Base-by-base conservation (phyloP, 2,888 invertebrate genomes). In the Pristionchus arcanus region DNA sequence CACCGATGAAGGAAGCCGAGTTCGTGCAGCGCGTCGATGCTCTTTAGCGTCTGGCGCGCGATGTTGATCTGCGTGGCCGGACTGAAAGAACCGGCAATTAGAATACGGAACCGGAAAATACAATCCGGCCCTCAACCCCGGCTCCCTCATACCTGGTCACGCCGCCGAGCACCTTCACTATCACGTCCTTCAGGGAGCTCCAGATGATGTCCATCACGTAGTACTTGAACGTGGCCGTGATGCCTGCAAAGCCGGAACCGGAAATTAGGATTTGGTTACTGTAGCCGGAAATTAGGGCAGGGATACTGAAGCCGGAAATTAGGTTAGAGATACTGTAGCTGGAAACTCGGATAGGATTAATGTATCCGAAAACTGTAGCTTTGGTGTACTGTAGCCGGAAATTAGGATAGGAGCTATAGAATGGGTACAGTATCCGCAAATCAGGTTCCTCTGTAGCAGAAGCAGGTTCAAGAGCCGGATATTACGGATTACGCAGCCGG, bases 1-100 rank as follows among this genome's bases (percentile, higher is more conserved):
- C 71, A 71, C 71, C 71, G 90, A 55, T 90, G 90, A 31, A 90
- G 86, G 90, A 71, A 87, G 63, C 90, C 90, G 53, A 86, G n/a
- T 19, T 86, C 74, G 86, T 90, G 90, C n/a, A 90, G 86, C 74
- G 85, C 71, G 42, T 90, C 90, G 53, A 90, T 66, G 49, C 71
- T 74, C 37, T 86, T 19, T 5, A 86, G 49, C n/a, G 71, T 71
- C 71, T 71, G 31, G 71, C 59, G 31, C 2, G 37, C 86, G 25
- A 37, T 86, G 71, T 71, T 31, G 19, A 71, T 71, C 15, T 34
- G 28, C 31, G 71, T 71, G 71, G 71, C 31, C 31, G 31, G 71
- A 25, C 71, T 71, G 71, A 16, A 71, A 71, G 0, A 63, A 9
- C 63, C 63, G 63, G 63, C n/a, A n/a, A 63, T 25, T 63, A 63